Evolutionary conservation across 2,797 vertebrate genomes (phyloP), one percentile per base, ranked within the genome.

Genomic region (Botia kubotai): DNA sequence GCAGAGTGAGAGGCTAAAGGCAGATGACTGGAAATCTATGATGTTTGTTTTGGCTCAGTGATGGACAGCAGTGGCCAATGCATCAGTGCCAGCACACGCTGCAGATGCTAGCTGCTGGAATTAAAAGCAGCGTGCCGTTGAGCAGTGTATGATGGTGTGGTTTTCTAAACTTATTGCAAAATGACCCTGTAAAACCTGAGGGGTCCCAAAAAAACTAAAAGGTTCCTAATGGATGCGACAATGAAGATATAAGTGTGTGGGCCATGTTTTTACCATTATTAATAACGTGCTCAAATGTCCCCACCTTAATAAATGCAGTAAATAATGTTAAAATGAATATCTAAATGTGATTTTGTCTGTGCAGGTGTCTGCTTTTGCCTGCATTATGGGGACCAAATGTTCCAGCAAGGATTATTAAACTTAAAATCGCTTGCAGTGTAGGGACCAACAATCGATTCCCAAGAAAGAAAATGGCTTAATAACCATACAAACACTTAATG

Each of bases 1-100:
- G 8, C 33, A n/a, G 50, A 81, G 68, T 73, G 33, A 75, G 63
- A 55, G 69, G 85, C 85, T 89, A 87, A 87, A 88, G 84, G 82
- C 77, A 82, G 80, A 80, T 53, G 82, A 87, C 85, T 88, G 83
- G 79, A 87, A 89, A 89, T 90, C 89, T 85, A 88, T 89, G 83
- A 71, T 33, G 72, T 89, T 87, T 75, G 77, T 75, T 84, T 82
- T 84, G 88, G 87, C 82, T 80, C 86, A 71, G 50, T 65, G 63
- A 75, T 79, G 82, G 86, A 75, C 67, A 69, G 85, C 77, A 77
- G 50, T 29, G 58, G 76, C 81, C 72, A 82, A 53, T 19, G 77
- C 80, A 75, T 55, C 29, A 82, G 87, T 85, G 86, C 87, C 81
- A 84, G 33, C 33, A 33, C 33, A 33, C 33, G 4, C 33, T 33